These are phyloP conservation scores for Drosophila mulleri DNA, from an alignment of 2,888 invertebrate species.

Conservation along the genomic window DNA sequence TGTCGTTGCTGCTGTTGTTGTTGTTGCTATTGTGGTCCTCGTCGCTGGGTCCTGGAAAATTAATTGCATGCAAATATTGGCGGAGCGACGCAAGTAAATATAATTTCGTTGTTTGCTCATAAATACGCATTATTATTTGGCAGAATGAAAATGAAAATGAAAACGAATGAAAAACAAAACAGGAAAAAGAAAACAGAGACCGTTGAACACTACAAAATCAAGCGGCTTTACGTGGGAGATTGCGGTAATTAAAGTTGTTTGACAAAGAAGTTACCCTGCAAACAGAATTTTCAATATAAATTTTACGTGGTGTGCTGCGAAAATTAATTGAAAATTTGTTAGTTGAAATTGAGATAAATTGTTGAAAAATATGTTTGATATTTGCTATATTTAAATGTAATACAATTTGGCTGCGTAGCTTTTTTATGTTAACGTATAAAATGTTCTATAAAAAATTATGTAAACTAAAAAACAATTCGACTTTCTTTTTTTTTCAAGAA, in stretches of 20 bases:
- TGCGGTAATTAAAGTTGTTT: background rate
- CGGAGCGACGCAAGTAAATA: conserved; percentile 76
- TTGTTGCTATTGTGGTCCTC: conserved; percentile 24
- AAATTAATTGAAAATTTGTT: background rate
- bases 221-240: background rate
- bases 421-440: no score
- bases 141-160: conserved; percentile 53
- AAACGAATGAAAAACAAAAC: conserved; percentile 25
- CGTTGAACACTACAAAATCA: conserved; percentile 5
- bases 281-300: background rate
- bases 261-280: background rate
- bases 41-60: conserved; percentile 64
- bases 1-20: conserved; percentile 11
- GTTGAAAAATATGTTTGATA: background rate
- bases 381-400: background rate
- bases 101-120: conserved; percentile 80
- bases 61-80: conserved; percentile 83
- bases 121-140: conserved; percentile 78
- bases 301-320: no score
- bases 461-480: no score
- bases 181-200: background rate
- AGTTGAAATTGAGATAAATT: background rate
- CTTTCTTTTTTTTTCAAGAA: no score
- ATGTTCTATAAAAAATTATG: no score
- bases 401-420: background rate